phyloP scores from a whole-genome alignment of 1,140 invertebrate species.

The Oryctes rhinoceros region DNA sequence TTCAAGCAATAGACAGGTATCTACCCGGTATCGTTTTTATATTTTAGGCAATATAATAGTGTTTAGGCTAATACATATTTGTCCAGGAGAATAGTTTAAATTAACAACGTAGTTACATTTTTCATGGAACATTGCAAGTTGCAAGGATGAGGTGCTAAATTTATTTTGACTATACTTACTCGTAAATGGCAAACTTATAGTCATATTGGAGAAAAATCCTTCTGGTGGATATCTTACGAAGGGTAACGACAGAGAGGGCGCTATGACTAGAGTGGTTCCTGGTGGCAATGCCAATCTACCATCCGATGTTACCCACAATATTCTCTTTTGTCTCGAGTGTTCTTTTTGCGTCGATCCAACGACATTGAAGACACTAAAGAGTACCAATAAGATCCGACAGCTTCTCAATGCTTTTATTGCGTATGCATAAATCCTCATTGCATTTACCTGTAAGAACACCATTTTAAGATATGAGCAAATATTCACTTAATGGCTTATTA shows the following conservation, averaged over 20 bases:
- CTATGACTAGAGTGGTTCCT: conserved; percentile 79
- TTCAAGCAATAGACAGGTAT: no score
- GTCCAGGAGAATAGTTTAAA: no score
- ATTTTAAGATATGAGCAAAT: background rate
- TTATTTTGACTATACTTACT: conserved; percentile 68
- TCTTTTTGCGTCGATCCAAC: background rate
- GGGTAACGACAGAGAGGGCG: conserved; percentile 81
- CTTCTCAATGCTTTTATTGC: conserved; percentile 11
- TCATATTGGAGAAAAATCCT: conserved; percentile 85
- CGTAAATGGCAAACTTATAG: conserved; percentile 85
- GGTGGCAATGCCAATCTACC: conserved; percentile 82
- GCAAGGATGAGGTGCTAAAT: no score
- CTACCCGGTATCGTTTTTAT: no score
- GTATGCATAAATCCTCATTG: conserved; percentile 38
- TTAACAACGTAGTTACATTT: no score
- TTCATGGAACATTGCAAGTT: no score
- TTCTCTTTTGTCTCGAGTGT: conserved; percentile 80
- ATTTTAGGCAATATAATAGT: no score
- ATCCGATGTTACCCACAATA: conserved; percentile 84
- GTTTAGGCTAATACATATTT: no score
- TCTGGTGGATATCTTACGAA: conserved; percentile 83
- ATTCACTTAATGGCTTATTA: background rate
- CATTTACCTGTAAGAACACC: conserved; percentile 23
- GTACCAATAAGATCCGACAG: background rate
- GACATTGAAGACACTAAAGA: conserved; percentile 16